Conservation (phyloP, 1,140 invertebrate species). For the Cyphomyrmex costatus region DNA sequence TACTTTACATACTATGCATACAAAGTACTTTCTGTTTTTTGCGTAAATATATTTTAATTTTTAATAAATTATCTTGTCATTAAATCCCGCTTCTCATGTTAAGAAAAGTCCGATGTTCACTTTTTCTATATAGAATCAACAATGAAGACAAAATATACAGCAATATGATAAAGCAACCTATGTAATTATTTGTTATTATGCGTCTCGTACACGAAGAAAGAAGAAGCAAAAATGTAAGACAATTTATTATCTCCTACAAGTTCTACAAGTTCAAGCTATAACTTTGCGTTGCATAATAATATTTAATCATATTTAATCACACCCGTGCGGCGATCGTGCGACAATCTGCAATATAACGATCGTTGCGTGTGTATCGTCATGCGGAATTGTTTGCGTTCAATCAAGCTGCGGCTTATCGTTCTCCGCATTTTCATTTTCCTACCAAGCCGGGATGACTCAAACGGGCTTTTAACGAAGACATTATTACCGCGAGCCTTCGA, state of each 20-base stretch:
- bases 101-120: not conserved
- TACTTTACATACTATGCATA: not conserved
- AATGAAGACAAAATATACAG: not conserved
- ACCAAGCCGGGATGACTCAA: slow-evolving; percentile 29
- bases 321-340: not conserved
- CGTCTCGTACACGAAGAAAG: not conserved
- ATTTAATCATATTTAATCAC: slow-evolving; percentile 54
- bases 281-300: slow-evolving; percentile 49
- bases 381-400: slow-evolving; percentile 43
- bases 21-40: not conserved
- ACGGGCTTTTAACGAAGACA: slow-evolving; percentile 56
- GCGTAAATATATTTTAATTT: not conserved
- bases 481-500: slow-evolving; percentile 50
- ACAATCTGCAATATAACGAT: not conserved
- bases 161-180: too few species aligned
- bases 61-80: not conserved
- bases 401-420: not conserved
- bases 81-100: too few species aligned
- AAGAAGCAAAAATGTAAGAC: slow-evolving; percentile 9
- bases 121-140: not conserved
- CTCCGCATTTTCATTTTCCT: slow-evolving; percentile 50
- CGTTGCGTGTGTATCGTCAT: slow-evolving; percentile 32
- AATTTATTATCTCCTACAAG: slow-evolving; percentile 13
- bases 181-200: slow-evolving; percentile 24
- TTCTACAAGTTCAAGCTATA: slow-evolving; percentile 19